phyloP scores from a whole-genome alignment of 2,113 vertebrate genomes.

The Mirza zaza region DNA sequence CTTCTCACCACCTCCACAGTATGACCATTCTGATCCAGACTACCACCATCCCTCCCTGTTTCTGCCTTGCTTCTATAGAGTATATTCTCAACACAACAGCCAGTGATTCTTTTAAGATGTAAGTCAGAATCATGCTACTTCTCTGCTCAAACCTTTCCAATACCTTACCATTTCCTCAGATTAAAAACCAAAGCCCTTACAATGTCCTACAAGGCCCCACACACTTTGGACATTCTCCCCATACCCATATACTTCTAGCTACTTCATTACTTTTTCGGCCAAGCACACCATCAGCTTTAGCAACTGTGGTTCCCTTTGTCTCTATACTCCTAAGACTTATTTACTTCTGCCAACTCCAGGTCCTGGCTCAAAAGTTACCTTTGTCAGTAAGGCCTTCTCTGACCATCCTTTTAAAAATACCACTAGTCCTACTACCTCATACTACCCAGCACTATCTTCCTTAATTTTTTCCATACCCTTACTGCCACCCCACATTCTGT shows the following conservation, averaged over 20 bases:
- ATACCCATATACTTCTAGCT: background rate
- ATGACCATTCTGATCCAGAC: background rate
- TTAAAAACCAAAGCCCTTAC: background rate
- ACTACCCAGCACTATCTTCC: background rate
- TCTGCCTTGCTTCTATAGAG: background rate
- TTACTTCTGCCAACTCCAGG: background rate
- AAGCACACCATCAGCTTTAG: background rate
- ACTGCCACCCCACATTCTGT: background rate
- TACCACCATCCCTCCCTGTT: background rate
- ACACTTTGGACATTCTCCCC: background rate
- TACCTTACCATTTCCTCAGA: background rate
- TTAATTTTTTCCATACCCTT: background rate
- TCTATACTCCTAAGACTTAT: background rate
- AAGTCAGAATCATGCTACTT: background rate
- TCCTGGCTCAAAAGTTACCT: background rate
- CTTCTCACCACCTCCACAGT: background rate
- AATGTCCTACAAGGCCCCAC: background rate
- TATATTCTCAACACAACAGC: background rate
- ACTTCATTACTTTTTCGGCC: background rate
- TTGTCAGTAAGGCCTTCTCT: background rate
- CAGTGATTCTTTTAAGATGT: background rate
- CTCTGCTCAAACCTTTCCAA: slow-evolving; percentile 11
- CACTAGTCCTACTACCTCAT: background rate
- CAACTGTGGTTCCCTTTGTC: background rate
- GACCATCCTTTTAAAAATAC: background rate